Conservation (phyloP, 2,888 invertebrate genomes). For the Venustoraphidia nigricollis region DNA sequence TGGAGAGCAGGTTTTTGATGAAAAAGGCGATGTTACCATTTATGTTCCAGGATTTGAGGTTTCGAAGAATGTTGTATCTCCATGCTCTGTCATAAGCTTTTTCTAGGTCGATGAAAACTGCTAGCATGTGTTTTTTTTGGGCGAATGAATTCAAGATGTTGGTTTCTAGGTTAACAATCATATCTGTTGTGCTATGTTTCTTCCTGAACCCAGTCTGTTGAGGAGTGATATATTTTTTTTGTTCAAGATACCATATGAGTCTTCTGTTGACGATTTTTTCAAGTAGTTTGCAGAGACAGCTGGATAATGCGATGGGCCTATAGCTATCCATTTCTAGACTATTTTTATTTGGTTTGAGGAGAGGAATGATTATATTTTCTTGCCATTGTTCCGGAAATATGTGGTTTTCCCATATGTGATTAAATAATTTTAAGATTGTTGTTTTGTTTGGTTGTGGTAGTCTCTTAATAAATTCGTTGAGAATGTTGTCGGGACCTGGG, state of each 20-base stretch:
- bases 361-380: conserved; percentile 2
- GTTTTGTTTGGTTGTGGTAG: neutral
- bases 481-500: neutral
- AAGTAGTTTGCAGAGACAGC: conserved; percentile 3
- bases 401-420: neutral
- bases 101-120: conserved; percentile 7
- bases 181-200: conserved; percentile 8
- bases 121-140: neutral
- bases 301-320: conserved; percentile 4
- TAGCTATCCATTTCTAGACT: neutral
- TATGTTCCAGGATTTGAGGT: conserved; percentile 2
- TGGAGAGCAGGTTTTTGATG: conserved; percentile 4
- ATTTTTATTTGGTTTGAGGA: neutral
- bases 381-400: neutral
- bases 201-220: conserved; percentile 10
- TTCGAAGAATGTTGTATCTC: conserved; percentile 1
- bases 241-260: conserved; percentile 8
- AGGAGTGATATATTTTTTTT: conserved; percentile 5
- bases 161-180: conserved; percentile 9
- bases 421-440: neutral
- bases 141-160: conserved; percentile 1
- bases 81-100: conserved; percentile 10
- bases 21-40: conserved; percentile 4
- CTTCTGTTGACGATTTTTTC: conserved; percentile 5
- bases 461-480: neutral